phyloP scores from a whole-genome alignment of 2,113 vertebrate genomes.

The Pyxicephalus adspersus region DNA sequence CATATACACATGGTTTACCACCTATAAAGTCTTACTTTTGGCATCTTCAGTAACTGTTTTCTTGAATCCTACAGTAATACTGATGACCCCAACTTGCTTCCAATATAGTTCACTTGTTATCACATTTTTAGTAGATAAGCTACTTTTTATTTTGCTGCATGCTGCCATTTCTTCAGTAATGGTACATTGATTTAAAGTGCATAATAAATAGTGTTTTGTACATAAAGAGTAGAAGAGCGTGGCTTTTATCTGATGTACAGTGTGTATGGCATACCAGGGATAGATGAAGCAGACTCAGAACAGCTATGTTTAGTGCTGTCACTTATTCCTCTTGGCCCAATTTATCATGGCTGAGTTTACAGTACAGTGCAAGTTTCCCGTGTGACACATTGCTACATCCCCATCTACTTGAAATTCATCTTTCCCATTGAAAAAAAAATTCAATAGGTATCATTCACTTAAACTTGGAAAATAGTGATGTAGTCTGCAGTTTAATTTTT shows the following conservation, averaged over 20 bases:
- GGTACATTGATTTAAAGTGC: slow-evolving; percentile 14
- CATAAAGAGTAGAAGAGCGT: slow-evolving; percentile 1
- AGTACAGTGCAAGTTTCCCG: background rate
- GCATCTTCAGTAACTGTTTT: too few species aligned
- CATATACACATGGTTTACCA: too few species aligned
- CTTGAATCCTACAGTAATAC: background rate
- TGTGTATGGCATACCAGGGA: slow-evolving; percentile 12
- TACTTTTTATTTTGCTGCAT: background rate
- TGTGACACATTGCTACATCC: slow-evolving; percentile 10
- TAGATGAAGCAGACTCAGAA: slow-evolving; percentile 10
- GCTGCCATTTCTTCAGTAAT: background rate
- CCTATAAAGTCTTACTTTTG: too few species aligned
- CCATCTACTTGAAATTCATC: slow-evolving; percentile 21
- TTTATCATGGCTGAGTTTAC: slow-evolving; percentile 1
- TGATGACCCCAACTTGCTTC: background rate
- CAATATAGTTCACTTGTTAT: background rate
- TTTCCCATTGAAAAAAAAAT: slow-evolving; percentile 19
- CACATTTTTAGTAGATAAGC: slow-evolving; percentile 3
- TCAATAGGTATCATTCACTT: slow-evolving; percentile 28
- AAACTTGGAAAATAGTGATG: background rate
- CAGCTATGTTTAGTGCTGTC: slow-evolving; percentile 36
- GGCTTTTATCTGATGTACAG: slow-evolving; percentile 6
- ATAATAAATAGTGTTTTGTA: slow-evolving; percentile 18
- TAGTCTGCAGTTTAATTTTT: slow-evolving; percentile 6
- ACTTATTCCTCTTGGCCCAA: background rate